phyloP scores from a whole-genome alignment of 1,140 invertebrate genomes.

The Drepana arcuata region DNA sequence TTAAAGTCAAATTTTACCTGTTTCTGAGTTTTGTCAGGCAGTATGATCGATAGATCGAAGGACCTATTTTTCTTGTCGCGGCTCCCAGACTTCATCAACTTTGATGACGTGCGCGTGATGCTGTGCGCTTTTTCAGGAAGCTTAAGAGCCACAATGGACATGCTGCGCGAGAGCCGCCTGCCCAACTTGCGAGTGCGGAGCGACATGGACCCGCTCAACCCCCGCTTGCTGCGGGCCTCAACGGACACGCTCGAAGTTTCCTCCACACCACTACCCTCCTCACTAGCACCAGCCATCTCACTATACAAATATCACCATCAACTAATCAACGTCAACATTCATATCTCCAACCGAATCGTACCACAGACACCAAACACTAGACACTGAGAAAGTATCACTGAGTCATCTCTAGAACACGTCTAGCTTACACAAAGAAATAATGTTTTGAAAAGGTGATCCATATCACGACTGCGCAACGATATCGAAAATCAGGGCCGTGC shows the following conservation, averaged over 20 bases:
- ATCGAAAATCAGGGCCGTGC: slow-evolving; percentile 38
- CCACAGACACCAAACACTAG: slow-evolving; percentile 32
- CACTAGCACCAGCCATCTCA: slow-evolving; percentile 59
- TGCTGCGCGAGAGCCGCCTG: slow-evolving; percentile 68
- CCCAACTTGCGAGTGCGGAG: slow-evolving; percentile 66
- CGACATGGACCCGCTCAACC: slow-evolving; percentile 59
- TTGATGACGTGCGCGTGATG: slow-evolving; percentile 53
- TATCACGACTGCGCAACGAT: slow-evolving; percentile 45
- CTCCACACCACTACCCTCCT: slow-evolving; percentile 35
- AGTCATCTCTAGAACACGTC: slow-evolving; percentile 33
- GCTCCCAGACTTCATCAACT: slow-evolving; percentile 41
- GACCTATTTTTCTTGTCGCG: slow-evolving; percentile 55
- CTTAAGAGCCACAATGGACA: slow-evolving; percentile 71
- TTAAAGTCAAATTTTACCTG: slow-evolving; percentile 44
- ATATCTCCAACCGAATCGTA: slow-evolving; percentile 42
- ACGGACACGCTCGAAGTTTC: slow-evolving; percentile 20
- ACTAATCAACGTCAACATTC: slow-evolving; percentile 39
- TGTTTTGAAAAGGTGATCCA: slow-evolving; percentile 42
- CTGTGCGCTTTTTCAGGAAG: slow-evolving; percentile 65
- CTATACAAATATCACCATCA: slow-evolving; percentile 31
- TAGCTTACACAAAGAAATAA: slow-evolving; percentile 27
- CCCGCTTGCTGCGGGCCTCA: slow-evolving; percentile 41
- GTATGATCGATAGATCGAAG: slow-evolving; percentile 70
- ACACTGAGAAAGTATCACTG: slow-evolving; percentile 47
- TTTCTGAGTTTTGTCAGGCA: slow-evolving; percentile 73